Evolutionary conservation across 1,140 invertebrate genomes (phyloP), one percentile per base, ranked within the genome.

Genomic region (Maniola jurtina): DNA sequence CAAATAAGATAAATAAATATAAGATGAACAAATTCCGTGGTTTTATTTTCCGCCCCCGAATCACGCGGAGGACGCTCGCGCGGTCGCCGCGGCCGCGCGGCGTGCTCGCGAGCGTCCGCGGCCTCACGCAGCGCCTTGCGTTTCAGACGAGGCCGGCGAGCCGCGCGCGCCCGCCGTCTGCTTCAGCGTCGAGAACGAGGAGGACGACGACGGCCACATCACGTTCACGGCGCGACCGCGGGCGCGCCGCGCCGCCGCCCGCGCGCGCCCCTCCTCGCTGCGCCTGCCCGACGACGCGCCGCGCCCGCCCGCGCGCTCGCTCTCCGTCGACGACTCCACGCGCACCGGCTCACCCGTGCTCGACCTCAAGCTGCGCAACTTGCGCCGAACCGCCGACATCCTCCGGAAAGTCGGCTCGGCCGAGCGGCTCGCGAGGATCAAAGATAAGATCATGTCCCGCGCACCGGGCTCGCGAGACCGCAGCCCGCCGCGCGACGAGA

Each of bases 361-460:
- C 59, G 83, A 83, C 59, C 72, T 76, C 61, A 83, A 80, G 64
- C 73, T 81, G 59, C 73, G 71, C 55, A 70, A 66, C 48, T 71
- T 86, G 36, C 76, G 79, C 14, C 79, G 78, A 38, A 86, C 86
- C 33, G 82, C 80, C 33, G 86, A 84, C 50, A 75, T 77, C 3
- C 73, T 86, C 16, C 77, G 75, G 42, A 81, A 80, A 54, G 86
- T 85, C 8, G 76, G 81, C 66, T 89, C 85, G 14, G 77, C 84
- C 6, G 89, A 91, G 72, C 71, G 81, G 3, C 79, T 91, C 16
- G 73, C 83, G 56, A 76, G 86, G 2, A 68, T 91, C 52, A 84
- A 81, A 62, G 89, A 91, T 60, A 85, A 81, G 75, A 80, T 91
- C 42, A 73, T 84, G 71, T 73, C 81, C n/a, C 80, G 82, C 70